Base-by-base conservation (phyloP, 2,113 vertebrate genomes). In the Melanostigma gelatinosum region DNA sequence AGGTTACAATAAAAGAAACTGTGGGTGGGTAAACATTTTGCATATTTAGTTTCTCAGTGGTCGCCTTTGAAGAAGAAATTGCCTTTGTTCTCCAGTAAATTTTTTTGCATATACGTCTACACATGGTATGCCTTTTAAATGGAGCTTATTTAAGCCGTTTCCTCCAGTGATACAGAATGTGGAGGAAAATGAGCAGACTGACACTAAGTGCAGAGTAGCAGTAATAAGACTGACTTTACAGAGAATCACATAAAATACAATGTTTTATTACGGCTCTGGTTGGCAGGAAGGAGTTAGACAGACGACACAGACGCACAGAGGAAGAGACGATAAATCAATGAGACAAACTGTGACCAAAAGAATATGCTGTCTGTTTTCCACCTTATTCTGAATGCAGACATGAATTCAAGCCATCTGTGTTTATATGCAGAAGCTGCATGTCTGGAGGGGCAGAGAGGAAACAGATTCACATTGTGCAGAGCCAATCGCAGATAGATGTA, bases 1-100 rank as follows among this genome's bases (percentile, higher is more conserved):
- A 79, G 60, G 72, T 79, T 81, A 64, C 24, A 38, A 36, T 77
- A 16, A 81, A 62, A 79, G 24, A 79, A 78, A 0, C 57, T 63
- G 76, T 86, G 75, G 89, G 83, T 58, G 72, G 79, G 86, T 77
- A 77, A 84, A 81, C 48, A 83, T 74, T 77, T 48, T 52, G 24
- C 73, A 42, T 76, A 54, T 77, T 83, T 67, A 64, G 68, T 50
- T 50, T 87, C 38, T 69, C 69, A 38, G 75, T 46, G 27, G 48
- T 7, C 6, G 8, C 12, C 32, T 72, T 58, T 52, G 12, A 65
- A 22, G 12, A 32, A 36, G 6, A 73, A 64, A 72, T 67, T 42
- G 44, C 13, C 12, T 66, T 80, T 75, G 18, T 50, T 72, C 36
- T 73, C 0, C 6, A 1, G 29, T 58, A 67, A 8, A 2, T 50